These are phyloP conservation scores for Oxyruncus cristatus DNA, from an alignment of 2,113 vertebrate genomes.

Conservation along the genomic window DNA sequence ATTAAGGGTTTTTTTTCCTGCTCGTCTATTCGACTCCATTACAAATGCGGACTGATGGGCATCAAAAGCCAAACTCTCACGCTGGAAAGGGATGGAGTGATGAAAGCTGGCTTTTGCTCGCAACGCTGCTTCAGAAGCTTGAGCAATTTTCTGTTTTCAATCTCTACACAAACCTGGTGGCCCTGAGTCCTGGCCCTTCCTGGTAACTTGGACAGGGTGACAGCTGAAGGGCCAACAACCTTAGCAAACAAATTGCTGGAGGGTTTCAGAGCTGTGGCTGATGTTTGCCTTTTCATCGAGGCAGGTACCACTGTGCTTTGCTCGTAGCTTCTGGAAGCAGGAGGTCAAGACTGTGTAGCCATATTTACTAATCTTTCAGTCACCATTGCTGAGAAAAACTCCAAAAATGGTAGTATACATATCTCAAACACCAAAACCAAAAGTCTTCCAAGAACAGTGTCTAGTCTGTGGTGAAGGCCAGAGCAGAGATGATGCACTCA, in stretches of 20 bases:
- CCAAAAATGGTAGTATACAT: accelerated
- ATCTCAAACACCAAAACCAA: background rate
- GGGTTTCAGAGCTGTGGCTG: background rate
- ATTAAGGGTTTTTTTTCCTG: background rate
- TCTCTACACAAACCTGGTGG: background rate
- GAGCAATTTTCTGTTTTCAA: background rate
- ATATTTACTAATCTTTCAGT: background rate
- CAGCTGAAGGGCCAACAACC: background rate
- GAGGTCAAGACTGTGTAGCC: background rate
- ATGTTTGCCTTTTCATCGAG: background rate
- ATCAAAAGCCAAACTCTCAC: background rate
- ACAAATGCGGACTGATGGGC: background rate
- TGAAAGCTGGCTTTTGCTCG: background rate
- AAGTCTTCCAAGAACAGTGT: background rate
- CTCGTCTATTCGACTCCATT: background rate
- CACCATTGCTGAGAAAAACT: background rate
- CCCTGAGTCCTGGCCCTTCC: accelerated
- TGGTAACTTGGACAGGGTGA: background rate
- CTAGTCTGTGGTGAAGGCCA: background rate
- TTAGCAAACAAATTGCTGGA: background rate
- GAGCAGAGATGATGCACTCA: background rate
- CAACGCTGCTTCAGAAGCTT: background rate
- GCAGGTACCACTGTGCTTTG: background rate
- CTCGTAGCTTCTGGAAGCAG: background rate
- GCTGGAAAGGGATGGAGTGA: background rate